Base-by-base conservation (phyloP, 2,797 vertebrate genomes). In the Pseudopleuronectes americanus region DNA sequence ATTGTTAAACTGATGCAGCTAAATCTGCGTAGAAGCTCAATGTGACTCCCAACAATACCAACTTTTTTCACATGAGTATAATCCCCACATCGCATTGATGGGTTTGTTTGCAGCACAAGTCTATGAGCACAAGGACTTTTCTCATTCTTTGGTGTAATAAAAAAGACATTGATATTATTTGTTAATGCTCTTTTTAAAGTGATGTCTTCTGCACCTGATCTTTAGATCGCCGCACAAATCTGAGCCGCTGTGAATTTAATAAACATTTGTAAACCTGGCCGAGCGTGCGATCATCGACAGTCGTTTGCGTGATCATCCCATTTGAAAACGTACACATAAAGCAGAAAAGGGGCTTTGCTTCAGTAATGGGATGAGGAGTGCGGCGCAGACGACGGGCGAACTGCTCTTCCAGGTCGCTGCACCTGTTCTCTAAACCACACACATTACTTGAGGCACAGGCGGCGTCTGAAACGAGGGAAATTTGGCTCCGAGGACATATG, bases 341-440 rank as follows among this genome's bases (percentile, higher is more conserved):
- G 45, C 51, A 19, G 24, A 41, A 26, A 47, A 56, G 45, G 43
- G 43, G 43, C 43, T 47, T 66, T 28, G 28, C 38, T 24, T 36
- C 43, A 21, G 58, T 55, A 57, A 76, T 68, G 55, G 67, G 17
- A 67, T 51, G 58, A 38, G 56, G 55, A 78, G 47, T 19, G 47
- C 26, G 12, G 54, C 53, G 19, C 13, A 62, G 58, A 61, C 26
- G 21, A 73, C 26, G 49, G n/a, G 41, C 47, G 22, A 31, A 62
- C 64, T n/a, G 60, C 45, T 48, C 38, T 64, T 74, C 26, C 60
- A 70, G 53, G 56, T 68, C 26, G 2, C 8, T 56, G 71, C 55
- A 49, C 57, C 68, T 61, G 62, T 67, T 73, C 53, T 28, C 54
- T 48, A 60, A 76, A 76, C 51, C 48, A 56, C 43, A 54, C 0